Percentiles rank a stretch among this genome's conserved stretches.
Evolutionary conservation across 37 sponge, comb jelly and placozoan species (phyloP).

Genomic region (Petrosia ficiformis): DNA sequence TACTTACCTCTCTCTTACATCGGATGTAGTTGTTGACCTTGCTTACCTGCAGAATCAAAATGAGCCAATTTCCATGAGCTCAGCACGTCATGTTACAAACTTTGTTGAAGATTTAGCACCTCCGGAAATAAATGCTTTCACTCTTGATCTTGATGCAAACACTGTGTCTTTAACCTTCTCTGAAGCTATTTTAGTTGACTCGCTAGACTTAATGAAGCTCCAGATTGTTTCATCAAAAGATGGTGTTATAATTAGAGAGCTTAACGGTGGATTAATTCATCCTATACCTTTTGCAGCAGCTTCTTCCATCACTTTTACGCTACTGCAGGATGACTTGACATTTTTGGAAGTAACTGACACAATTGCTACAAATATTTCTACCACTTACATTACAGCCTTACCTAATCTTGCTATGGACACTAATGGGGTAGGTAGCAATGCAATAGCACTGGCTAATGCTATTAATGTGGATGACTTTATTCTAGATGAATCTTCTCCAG

Average conservation of each 20-base stretch:
- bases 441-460: slow-evolving; percentile 23
- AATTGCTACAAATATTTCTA: slow-evolving; percentile 35
- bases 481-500: slow-evolving; percentile 45
- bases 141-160: slow-evolving; percentile 58
- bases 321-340: slow-evolving; percentile 53
- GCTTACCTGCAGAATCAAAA: slow-evolving; percentile 51
- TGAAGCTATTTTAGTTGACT: slow-evolving; percentile 64
- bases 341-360: slow-evolving; percentile 43
- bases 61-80: slow-evolving; percentile 15
- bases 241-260: background rate
- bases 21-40: slow-evolving; percentile 44
- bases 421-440: slow-evolving; percentile 20
- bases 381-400: slow-evolving; percentile 48
- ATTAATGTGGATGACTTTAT: slow-evolving; percentile 38
- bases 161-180: slow-evolving; percentile 59
- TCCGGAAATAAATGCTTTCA: slow-evolving; percentile 50
- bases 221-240: slow-evolving; percentile 18
- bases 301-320: slow-evolving; percentile 32
- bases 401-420: slow-evolving; percentile 66
- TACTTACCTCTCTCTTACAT: slow-evolving; percentile 54
- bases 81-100: slow-evolving; percentile 9
- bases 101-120: slow-evolving; percentile 55
- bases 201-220: slow-evolving; percentile 32
- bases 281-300: slow-evolving; percentile 41
- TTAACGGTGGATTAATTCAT: slow-evolving; percentile 50